Percentiles rank a stretch among this genome's conserved stretches.
These are phyloP conservation scores for Urechis unicinctus DNA, from an alignment of 2,888 invertebrate species.

Conservation along the genomic window DNA sequence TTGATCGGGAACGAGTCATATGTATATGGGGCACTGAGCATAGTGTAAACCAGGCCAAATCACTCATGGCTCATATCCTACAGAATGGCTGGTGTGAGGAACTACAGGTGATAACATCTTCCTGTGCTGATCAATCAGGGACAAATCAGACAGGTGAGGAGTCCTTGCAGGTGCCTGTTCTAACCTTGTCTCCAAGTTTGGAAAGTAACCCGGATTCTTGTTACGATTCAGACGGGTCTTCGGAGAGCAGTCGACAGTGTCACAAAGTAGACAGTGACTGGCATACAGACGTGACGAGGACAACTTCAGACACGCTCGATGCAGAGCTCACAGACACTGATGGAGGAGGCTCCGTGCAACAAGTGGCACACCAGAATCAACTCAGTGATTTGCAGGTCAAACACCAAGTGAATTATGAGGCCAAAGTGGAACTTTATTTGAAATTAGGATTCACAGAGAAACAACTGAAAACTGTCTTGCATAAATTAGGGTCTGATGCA, in stretches of 20 bases:
- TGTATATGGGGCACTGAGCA: neutral
- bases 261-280: neutral
- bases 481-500: neutral
- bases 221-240: conserved; percentile 10
- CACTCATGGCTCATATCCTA: neutral
- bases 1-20: neutral
- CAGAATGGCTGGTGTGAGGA: neutral
- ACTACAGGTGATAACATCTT: neutral
- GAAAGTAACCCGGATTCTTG: conserved; percentile 11
- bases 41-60: neutral
- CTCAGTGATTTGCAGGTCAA: neutral
- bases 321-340: conserved; percentile 3
- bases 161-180: neutral
- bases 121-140: too few relatives aligned
- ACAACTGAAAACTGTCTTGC: neutral
- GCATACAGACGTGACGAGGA: conserved; percentile 7
- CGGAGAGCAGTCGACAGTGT: neutral
- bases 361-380: neutral
- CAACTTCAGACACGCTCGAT: conserved; percentile 8
- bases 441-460: conserved; percentile 2
- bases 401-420: neutral
- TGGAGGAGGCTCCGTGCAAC: neutral
- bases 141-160: neutral
- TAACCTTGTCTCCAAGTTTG: conserved; percentile 6
- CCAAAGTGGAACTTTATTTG: conserved; percentile 4